A percentile compares a stretch with the other conserved stretches of the same genome.
These are phyloP conservation scores for Neocrepidodera transversa DNA, from an alignment of 2,888 invertebrate genomes.

Conservation along the genomic window DNA sequence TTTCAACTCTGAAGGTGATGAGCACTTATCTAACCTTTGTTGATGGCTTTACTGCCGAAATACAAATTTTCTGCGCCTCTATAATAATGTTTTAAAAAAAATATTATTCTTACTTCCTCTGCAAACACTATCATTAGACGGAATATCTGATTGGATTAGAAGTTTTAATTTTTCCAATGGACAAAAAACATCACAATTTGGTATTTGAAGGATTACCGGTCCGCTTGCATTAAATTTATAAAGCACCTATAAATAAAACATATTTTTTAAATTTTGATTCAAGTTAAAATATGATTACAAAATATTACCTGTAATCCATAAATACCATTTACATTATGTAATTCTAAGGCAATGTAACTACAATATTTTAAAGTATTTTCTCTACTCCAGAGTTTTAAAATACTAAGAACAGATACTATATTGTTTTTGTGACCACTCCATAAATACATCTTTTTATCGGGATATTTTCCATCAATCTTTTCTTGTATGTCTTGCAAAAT, in stretches of 20 bases:
- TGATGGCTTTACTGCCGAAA: too few relatives aligned
- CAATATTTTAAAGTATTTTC: conserved; percentile 48
- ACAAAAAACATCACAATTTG: conserved; percentile 52
- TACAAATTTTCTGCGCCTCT: too few relatives aligned
- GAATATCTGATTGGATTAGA: conserved; percentile 46
- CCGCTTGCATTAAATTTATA: conserved; percentile 39
- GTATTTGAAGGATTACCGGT: conserved; percentile 44
- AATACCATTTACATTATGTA: conserved; percentile 44
- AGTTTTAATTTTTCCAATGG: conserved; percentile 49
- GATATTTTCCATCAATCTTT: conserved; percentile 40
- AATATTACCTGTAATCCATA: conserved; percentile 51
- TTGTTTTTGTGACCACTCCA: conserved; percentile 50
- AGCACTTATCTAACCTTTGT: too few relatives aligned
- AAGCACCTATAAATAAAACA: conserved; percentile 41
- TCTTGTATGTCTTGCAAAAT: conserved; percentile 45
- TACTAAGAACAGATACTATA: conserved; percentile 61
- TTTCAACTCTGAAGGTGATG: too few relatives aligned
- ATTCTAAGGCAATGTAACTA: conserved; percentile 49
- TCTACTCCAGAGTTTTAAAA: conserved; percentile 59
- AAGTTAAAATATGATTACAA: too few relatives aligned
- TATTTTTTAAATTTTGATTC: too few relatives aligned
- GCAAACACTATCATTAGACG: conserved; percentile 48
- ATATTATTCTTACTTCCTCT: conserved; percentile 5
- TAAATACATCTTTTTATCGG: conserved; percentile 43
- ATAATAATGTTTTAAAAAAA: too few relatives aligned